Conservation (phyloP, 2,888 invertebrate species). For the Apamea epomidion region DNA sequence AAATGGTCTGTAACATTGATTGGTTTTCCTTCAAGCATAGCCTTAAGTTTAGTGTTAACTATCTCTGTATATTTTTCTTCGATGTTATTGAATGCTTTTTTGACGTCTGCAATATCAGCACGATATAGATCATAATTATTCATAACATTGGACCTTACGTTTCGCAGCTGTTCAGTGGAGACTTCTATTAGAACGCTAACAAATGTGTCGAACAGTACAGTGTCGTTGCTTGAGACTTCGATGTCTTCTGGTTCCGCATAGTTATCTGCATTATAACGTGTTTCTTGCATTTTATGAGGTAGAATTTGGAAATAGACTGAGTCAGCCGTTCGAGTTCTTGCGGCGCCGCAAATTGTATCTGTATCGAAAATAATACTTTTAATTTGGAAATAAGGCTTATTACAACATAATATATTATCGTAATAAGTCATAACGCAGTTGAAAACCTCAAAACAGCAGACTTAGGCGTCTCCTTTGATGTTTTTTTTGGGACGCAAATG, state of each 20-base stretch:
- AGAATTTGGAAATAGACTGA: conserved; percentile 41
- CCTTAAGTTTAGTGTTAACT: conserved; percentile 68
- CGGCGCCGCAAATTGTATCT: conserved; percentile 42
- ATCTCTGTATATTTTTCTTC: conserved; percentile 67
- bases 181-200: conserved; percentile 64
- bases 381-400: not conserved
- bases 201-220: conserved; percentile 55
- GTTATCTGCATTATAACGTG: conserved; percentile 12
- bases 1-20: conserved; percentile 68
- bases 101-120: conserved; percentile 61
- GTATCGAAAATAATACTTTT: conserved; percentile 24
- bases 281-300: conserved; percentile 16
- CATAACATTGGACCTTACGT: conserved; percentile 66
- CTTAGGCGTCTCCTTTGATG: not conserved
- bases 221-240: conserved; percentile 23
- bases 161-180: conserved; percentile 66
- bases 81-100: conserved; percentile 66
- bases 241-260: conserved; percentile 29
- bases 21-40: conserved; percentile 57
- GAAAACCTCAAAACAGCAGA: not conserved
- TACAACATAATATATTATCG: not conserved
- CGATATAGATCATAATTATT: conserved; percentile 67
- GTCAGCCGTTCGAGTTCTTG: conserved; percentile 20
- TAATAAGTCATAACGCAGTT: not conserved
- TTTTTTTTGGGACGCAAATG: not conserved